A percentile compares a stretch with the other conserved stretches of the same genome.
Conservation (phyloP, 2,113 vertebrate genomes). For the Camelus dromedarius region DNA sequence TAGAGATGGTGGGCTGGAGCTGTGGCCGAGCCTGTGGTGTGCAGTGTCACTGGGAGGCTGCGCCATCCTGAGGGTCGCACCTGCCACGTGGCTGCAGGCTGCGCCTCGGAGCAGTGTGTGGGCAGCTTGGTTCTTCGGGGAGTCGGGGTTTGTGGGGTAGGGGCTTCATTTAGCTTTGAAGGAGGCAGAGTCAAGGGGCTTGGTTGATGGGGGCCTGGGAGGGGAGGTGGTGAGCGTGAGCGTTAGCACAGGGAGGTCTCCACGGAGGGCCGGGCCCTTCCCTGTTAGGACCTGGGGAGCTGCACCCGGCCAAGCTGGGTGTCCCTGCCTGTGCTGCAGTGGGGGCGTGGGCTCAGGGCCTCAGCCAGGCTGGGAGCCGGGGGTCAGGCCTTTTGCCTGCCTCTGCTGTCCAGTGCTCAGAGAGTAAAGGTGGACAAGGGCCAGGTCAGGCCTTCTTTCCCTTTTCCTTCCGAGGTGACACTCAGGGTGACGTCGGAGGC, state of each 20-base stretch:
- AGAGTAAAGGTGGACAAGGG: not conserved
- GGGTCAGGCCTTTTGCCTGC: not conserved
- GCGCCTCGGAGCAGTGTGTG: not conserved
- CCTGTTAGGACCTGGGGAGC: not conserved
- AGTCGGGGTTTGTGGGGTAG: not conserved
- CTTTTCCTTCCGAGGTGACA: not conserved
- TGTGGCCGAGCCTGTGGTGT: not conserved
- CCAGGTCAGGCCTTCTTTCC: not conserved
- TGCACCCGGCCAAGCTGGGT: not conserved
- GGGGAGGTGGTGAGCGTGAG: not conserved
- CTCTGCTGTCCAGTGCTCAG: not conserved
- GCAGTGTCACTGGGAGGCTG: not conserved
- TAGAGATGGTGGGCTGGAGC: not conserved
- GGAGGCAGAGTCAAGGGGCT: not conserved
- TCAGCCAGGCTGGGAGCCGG: conserved; percentile 25
- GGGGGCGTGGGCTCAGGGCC: not conserved
- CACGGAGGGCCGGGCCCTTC: not conserved
- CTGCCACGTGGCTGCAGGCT: not conserved
- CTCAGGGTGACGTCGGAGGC: not conserved
- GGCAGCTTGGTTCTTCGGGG: not conserved
- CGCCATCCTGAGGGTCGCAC: not conserved
- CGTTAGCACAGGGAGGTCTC: not conserved
- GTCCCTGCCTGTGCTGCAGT: not conserved
- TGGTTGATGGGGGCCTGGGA: not conserved
- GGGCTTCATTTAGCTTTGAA: not conserved